Percentiles rank a stretch among this genome's conserved stretches.
Evolutionary conservation across 35 echinoderm and acorn worm genomes (phyloP).

Genomic region (Anneissia japonica): DNA sequence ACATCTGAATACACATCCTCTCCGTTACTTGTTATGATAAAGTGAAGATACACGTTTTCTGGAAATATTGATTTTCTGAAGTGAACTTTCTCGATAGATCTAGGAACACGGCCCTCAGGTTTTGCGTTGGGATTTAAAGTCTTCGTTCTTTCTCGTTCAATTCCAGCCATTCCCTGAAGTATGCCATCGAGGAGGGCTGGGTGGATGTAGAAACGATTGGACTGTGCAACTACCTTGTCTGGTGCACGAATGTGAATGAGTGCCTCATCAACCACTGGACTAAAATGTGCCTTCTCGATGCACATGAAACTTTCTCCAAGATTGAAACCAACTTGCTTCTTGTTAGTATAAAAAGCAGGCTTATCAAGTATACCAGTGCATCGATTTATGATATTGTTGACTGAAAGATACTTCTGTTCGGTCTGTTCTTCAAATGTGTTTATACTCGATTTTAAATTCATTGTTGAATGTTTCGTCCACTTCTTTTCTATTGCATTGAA

Average conservation of each 20-base stretch:
- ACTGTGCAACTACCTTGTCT: background rate
- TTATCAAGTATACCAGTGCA: background rate
- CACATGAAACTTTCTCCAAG: background rate
- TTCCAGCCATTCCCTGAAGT: background rate
- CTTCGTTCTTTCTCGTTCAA: background rate
- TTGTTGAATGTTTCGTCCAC: conserved; percentile 25
- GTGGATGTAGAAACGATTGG: background rate
- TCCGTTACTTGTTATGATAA: background rate
- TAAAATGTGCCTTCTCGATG: background rate
- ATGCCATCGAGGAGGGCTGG: background rate
- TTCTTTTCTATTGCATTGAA: background rate
- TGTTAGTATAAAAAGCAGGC: background rate
- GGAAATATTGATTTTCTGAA: background rate
- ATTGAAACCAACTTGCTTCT: background rate
- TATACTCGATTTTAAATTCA: background rate
- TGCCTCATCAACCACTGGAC: background rate
- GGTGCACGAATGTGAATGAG: background rate
- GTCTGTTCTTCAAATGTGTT: background rate
- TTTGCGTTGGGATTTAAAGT: background rate
- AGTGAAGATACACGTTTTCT: background rate
- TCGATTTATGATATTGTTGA: background rate
- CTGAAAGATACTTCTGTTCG: background rate
- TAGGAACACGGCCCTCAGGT: background rate
- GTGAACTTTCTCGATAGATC: background rate
- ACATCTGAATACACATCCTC: background rate